These are phyloP conservation scores for Grantiella picta DNA, from an alignment of 2,113 vertebrate genomes.

Conservation along the genomic window DNA sequence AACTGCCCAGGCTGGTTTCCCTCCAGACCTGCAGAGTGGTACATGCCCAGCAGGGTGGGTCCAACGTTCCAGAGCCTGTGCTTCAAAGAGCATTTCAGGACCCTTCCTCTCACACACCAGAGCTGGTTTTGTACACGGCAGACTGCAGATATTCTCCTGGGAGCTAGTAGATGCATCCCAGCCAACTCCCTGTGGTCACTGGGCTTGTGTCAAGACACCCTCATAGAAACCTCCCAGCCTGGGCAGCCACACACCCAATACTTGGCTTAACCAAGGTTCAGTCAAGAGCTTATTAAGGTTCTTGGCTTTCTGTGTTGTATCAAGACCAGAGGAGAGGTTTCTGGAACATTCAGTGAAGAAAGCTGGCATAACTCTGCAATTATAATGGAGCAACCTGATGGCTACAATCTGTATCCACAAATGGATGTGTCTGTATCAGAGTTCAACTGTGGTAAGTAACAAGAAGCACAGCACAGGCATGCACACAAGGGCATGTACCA, in stretches of 20 bases:
- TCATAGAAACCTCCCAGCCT: background rate
- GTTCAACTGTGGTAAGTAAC: background rate
- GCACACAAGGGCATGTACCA: fast-evolving
- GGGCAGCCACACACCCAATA: background rate
- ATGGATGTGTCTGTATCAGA: background rate
- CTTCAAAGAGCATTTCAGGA: background rate
- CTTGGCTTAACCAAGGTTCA: background rate
- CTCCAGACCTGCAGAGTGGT: background rate
- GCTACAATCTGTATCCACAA: background rate
- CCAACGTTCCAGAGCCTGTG: background rate
- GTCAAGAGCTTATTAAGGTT: background rate
- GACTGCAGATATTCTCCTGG: background rate
- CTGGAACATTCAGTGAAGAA: background rate
- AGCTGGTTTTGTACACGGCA: background rate
- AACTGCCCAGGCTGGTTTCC: background rate
- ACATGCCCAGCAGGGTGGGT: background rate
- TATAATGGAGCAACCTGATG: background rate
- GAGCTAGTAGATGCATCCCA: background rate
- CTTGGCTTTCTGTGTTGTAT: background rate
- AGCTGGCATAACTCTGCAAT: background rate
- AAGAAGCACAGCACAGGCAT: background rate
- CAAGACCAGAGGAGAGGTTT: background rate
- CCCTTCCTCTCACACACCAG: background rate
- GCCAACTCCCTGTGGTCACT: background rate
- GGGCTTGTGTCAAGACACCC: background rate